Evolutionary conservation across 2,888 invertebrate species (phyloP).

Genomic region (Lutraria lutraria): DNA sequence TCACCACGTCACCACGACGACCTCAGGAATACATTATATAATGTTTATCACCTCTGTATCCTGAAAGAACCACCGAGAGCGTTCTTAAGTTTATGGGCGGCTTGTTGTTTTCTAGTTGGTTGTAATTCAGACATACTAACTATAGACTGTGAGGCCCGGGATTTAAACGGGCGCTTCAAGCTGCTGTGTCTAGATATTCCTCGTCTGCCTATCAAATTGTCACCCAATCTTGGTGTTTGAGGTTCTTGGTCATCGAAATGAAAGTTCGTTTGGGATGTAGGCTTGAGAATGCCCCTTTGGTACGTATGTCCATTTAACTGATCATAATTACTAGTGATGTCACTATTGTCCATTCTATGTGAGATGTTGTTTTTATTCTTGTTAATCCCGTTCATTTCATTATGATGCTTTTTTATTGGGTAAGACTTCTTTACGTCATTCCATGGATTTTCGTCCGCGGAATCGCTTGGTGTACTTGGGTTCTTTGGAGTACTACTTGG

Average conservation of each 20-base stretch:
- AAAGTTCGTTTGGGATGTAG: constrained; percentile 56
- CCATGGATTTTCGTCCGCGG: constrained; percentile 43
- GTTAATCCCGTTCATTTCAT: constrained; percentile 20
- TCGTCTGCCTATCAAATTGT: constrained; percentile 50
- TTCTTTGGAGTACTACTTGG: constrained; percentile 64
- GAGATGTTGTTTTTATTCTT: constrained; percentile 2
- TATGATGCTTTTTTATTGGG: constrained; percentile 37
- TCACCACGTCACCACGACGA: not conserved
- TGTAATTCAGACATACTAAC: constrained; percentile 66
- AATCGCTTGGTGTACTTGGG: constrained; percentile 48
- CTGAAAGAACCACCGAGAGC: constrained; percentile 56
- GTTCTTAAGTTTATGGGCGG: constrained; percentile 63
- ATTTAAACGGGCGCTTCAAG: constrained; percentile 49
- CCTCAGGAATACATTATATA: not conserved
- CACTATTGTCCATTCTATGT: constrained; percentile 13
- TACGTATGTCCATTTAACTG: constrained; percentile 55
- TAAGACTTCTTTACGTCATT: constrained; percentile 49
- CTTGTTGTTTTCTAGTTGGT: constrained; percentile 67
- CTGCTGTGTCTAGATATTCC: constrained; percentile 67
- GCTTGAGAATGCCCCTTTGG: constrained; percentile 53
- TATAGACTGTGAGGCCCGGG: constrained; percentile 52
- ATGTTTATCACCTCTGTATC: constrained; percentile 57
- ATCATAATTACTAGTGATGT: constrained; percentile 41
- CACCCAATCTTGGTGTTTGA: constrained; percentile 60
- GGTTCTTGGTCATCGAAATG: constrained; percentile 51